Evolutionary conservation across 1,140 invertebrate species (phyloP).

Genomic region (Eriocheir sinensis): DNA sequence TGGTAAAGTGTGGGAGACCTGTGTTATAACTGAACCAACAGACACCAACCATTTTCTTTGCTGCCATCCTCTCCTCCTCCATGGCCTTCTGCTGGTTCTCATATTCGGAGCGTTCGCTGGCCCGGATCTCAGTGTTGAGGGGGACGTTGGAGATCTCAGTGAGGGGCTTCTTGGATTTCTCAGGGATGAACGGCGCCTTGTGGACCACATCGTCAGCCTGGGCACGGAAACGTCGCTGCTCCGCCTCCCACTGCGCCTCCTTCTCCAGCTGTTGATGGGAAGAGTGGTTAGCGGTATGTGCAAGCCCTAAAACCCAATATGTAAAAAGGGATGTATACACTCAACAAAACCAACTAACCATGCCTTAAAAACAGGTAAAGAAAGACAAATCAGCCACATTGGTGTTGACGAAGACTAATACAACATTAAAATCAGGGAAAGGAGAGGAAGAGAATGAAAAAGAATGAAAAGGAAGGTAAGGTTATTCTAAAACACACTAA

Average conservation of each 20-base stretch:
- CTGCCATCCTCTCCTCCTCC: slow-evolving; percentile 80
- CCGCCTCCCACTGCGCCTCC: slow-evolving; percentile 65
- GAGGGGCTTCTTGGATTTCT: slow-evolving; percentile 81
- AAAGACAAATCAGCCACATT: no score
- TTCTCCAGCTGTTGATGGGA: slow-evolving; percentile 78
- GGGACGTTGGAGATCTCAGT: slow-evolving; percentile 82
- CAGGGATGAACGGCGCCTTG: slow-evolving; percentile 84
- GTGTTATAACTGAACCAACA: no score
- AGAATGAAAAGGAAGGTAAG: no score
- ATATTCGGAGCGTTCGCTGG: slow-evolving; percentile 82
- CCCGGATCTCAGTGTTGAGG: slow-evolving; percentile 83
- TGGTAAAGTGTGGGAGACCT: background rate
- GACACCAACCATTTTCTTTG: slow-evolving; percentile 73
- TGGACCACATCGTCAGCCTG: slow-evolving; percentile 82
- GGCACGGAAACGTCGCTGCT: slow-evolving; percentile 82
- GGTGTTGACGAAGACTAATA: no score
- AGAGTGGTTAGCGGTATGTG: no score
- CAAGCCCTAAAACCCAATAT: background rate
- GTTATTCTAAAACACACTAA: no score
- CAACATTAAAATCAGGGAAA: no score
- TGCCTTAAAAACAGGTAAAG: no score
- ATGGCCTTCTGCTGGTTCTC: slow-evolving; percentile 82
- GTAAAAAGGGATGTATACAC: no score
- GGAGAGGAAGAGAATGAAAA: no score
- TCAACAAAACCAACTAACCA: no score